Evolutionary conservation across 2,888 invertebrate species (phyloP), one percentile per base, ranked within the genome.

Genomic region (Eilema depressum): DNA sequence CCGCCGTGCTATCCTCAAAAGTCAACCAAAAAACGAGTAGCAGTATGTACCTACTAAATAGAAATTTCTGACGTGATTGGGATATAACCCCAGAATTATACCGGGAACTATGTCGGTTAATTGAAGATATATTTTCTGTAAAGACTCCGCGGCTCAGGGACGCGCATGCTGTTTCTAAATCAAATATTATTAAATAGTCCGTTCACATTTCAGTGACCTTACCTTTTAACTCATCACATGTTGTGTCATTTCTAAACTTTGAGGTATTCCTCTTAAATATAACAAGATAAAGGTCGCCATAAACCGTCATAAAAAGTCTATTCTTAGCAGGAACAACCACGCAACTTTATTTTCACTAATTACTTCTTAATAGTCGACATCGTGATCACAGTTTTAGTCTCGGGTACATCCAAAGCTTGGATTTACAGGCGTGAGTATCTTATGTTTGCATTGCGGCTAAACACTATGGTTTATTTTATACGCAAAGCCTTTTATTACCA

Each of bases 401-500:
- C 1, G 4, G 17, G 17, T 41, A 3, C 14, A 17, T 41, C 41
- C 41, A 41, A 41, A 41, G 41, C 17, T 41, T 14, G 17, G 17
- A 41, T 17, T 41, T 41, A 4, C n/a, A n/a, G n/a, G n/a, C n/a
- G n/a, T n/a, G n/a, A n/a, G n/a, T n/a, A n/a, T n/a, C n/a, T n/a
- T n/a, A n/a, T n/a, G 20, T 47, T 47, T 47, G 20, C 47, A 4
- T 5, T 47, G 20, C 20, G 8, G 10, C n/a, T 10, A 53, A 53
- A 53, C 53, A 53, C 53, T 53, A n/a, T 33, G 33, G 37, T 62
- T 68, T 69, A 69, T 59, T 60, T 68, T 30, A 47, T 47, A 67
- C 65, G 7, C 69, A 23, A 57, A 66, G 57, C 70, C 70, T 77
- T 82, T 80, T 75, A 70, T 76, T 66, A 64, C 60, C 70, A 72